Conservation (phyloP, 2,113 vertebrate genomes). For the Xiphorhynchus elegans region DNA sequence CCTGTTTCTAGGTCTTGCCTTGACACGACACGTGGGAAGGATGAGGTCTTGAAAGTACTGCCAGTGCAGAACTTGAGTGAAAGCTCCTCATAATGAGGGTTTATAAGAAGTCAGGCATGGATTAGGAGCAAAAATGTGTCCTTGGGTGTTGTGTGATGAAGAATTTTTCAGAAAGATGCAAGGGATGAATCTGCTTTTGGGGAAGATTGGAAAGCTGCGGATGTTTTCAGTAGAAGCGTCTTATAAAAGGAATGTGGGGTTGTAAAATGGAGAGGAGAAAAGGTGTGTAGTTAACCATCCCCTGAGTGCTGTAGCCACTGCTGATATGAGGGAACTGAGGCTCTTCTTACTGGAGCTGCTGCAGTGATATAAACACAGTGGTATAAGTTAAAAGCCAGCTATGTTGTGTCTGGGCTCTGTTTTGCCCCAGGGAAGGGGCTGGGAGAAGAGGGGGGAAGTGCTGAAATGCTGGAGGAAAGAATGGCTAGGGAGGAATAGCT, state of each 20-base stretch:
- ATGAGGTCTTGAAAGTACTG: neutral
- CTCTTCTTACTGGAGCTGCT: neutral
- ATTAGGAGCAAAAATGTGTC: neutral
- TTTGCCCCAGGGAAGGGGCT: neutral
- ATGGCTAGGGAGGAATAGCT: neutral
- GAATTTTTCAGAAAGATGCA: neutral
- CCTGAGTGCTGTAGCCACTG: neutral
- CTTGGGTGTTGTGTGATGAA: neutral
- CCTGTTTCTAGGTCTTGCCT: neutral
- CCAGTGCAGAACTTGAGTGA: neutral
- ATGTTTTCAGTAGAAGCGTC: neutral
- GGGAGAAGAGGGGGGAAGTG: neutral
- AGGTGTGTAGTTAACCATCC: neutral
- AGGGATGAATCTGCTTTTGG: neutral
- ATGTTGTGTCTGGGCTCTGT: neutral
- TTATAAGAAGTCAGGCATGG: neutral
- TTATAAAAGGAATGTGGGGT: neutral
- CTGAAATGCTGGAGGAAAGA: neutral
- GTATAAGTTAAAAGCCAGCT: neutral
- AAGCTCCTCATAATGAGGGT: neutral
- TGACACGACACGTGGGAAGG: neutral
- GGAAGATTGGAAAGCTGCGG: neutral
- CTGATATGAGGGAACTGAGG: neutral
- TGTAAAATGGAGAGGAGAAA: neutral
- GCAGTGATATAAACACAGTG: neutral